These are phyloP conservation scores for Pseudochromis fuscus DNA, from an alignment of 2,797 vertebrate genomes.

Conservation along the genomic window DNA sequence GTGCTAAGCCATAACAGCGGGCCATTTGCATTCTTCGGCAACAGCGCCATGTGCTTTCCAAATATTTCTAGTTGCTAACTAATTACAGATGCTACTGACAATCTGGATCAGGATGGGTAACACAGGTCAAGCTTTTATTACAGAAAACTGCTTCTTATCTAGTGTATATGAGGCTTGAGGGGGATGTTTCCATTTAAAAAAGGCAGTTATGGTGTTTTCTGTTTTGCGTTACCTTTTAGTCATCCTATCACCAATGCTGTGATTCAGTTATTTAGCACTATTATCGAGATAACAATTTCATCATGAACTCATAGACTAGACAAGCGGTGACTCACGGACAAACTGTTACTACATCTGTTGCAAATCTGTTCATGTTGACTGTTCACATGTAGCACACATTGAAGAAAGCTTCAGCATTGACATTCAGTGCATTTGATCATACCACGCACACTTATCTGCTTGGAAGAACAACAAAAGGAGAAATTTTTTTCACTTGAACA, in stretches of 20 bases:
- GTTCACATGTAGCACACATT: constrained; percentile 35
- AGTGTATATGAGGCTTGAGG: neutral
- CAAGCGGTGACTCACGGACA: constrained; percentile 68
- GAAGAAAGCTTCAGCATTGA: constrained; percentile 2
- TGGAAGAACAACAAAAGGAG: constrained; percentile 13
- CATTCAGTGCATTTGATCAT: neutral
- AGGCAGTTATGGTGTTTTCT: neutral
- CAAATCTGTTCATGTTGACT: constrained; percentile 67
- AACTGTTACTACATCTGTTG: constrained; percentile 73
- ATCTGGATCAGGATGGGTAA: constrained; percentile 10
- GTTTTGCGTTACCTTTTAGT: constrained; percentile 34
- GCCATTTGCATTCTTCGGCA: constrained; percentile 54
- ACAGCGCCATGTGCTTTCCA: constrained; percentile 27
- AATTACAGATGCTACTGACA: constrained; percentile 33
- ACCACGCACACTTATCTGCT: neutral
- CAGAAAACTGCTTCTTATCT: constrained; percentile 1
- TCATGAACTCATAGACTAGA: constrained; percentile 44
- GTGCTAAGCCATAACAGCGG: constrained; percentile 70
- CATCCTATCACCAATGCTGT: constrained; percentile 44
- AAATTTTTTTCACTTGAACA: neutral
- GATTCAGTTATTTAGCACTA: constrained; percentile 57
- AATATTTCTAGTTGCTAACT: constrained; percentile 35
- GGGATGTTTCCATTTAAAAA: neutral
- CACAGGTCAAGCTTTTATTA: neutral
- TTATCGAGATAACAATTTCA: constrained; percentile 45